Percentiles rank a stretch among this genome's conserved stretches.
These are phyloP conservation scores for Zosterops lateralis DNA, from an alignment of 2,113 vertebrate genomes.

Conservation along the genomic window DNA sequence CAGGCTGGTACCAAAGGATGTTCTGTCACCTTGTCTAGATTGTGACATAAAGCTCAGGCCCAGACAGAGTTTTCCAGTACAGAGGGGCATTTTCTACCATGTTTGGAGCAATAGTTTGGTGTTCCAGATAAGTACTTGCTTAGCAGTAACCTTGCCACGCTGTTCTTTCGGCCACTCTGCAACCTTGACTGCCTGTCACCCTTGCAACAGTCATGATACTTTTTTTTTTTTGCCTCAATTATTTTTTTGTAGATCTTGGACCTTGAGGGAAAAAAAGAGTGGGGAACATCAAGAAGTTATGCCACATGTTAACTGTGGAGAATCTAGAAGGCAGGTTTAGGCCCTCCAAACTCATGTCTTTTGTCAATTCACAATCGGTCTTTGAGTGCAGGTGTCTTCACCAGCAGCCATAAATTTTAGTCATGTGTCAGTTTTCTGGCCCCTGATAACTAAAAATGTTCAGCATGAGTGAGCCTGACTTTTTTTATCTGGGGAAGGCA, in stretches of 20 bases:
- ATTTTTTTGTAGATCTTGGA: neutral
- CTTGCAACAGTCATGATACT: neutral
- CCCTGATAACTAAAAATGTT: neutral
- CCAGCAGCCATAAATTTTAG: neutral
- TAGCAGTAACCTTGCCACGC: neutral
- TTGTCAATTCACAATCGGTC: neutral
- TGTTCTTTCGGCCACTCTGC: neutral
- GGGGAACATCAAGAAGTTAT: neutral
- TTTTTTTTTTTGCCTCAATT: neutral
- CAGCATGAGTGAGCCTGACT: neutral
- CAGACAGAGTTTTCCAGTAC: neutral
- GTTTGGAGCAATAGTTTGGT: neutral
- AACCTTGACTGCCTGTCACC: neutral
- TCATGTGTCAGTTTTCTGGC: neutral
- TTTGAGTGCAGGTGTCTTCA: neutral
- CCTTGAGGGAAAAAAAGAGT: neutral
- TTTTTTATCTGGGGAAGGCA: neutral
- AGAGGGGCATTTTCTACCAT: neutral
- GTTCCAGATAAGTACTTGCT: neutral
- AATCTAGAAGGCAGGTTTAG: neutral
- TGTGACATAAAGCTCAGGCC: neutral
- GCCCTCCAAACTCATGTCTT: neutral
- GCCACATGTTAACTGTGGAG: neutral
- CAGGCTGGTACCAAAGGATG: neutral
- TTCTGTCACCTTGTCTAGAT: neutral